Evolutionary conservation across 2,113 vertebrate species (phyloP).

Genomic region (Mastomys coucha): DNA sequence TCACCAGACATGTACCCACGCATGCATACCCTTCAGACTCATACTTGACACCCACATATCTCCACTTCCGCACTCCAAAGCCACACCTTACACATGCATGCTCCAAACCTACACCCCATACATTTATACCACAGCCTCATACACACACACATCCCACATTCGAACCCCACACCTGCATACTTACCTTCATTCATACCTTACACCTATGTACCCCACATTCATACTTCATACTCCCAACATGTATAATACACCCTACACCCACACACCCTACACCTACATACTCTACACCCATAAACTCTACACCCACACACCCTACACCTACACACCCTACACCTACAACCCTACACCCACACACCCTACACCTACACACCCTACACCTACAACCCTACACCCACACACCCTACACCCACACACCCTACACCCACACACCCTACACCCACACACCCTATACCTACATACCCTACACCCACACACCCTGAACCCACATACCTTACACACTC

Average conservation of each 20-base stretch:
- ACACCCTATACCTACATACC: neutral
- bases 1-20: neutral
- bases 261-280: neutral
- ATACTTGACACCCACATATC: neutral
- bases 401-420: neutral
- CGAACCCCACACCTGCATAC: neutral
- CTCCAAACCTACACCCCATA: neutral
- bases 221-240: neutral
- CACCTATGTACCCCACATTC: neutral
- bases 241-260: neutral
- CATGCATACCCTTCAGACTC: neutral
- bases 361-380: neutral
- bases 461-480: fast-evolving
- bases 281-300: neutral
- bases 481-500: no score
- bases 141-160: neutral
- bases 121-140: neutral
- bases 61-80: neutral
- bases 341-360: neutral
- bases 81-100: neutral
- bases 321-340: fast-evolving
- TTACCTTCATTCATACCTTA: neutral
- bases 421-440: neutral
- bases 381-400: neutral
- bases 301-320: neutral